Evolutionary conservation across 2,113 vertebrate genomes (phyloP).

Genomic region (Eublepharis macularius): DNA sequence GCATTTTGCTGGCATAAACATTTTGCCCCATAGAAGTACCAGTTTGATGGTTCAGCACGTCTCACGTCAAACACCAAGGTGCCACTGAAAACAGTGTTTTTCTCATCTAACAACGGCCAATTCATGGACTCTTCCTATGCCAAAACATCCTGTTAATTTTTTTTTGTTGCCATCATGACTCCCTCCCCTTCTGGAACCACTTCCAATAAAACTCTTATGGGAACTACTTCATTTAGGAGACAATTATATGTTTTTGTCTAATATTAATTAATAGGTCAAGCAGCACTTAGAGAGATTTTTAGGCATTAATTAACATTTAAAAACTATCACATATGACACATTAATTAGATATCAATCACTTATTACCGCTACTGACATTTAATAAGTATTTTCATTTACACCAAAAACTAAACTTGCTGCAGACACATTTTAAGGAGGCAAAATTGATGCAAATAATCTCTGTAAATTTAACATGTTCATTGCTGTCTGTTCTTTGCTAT

Average conservation of each 20-base stretch:
- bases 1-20: neutral
- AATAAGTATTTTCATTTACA: conserved; percentile 71
- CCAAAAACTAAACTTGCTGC: conserved; percentile 24
- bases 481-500: conserved; percentile 37
- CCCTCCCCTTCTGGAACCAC: conserved; percentile 27
- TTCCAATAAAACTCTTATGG: conserved; percentile 46
- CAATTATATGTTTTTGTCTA: conserved; percentile 68
- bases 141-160: neutral
- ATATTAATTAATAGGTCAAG: conserved; percentile 73
- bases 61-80: neutral
- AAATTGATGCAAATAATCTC: conserved; percentile 43
- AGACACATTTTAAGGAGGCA: conserved; percentile 48
- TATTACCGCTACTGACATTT: conserved; percentile 73
- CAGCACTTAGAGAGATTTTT: conserved; percentile 69
- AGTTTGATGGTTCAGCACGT: neutral
- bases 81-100: neutral
- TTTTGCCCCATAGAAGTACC: neutral
- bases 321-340: conserved; percentile 68
- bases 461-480: conserved; percentile 38
- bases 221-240: conserved; percentile 65
- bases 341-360: conserved; percentile 75
- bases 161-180: conserved; percentile 1
- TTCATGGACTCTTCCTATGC: conserved; percentile 11
- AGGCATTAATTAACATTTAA: conserved; percentile 76
- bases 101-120: neutral